phyloP scores from a whole-genome alignment of 2,113 vertebrate genomes.

The Centrocercus urophasianus region DNA sequence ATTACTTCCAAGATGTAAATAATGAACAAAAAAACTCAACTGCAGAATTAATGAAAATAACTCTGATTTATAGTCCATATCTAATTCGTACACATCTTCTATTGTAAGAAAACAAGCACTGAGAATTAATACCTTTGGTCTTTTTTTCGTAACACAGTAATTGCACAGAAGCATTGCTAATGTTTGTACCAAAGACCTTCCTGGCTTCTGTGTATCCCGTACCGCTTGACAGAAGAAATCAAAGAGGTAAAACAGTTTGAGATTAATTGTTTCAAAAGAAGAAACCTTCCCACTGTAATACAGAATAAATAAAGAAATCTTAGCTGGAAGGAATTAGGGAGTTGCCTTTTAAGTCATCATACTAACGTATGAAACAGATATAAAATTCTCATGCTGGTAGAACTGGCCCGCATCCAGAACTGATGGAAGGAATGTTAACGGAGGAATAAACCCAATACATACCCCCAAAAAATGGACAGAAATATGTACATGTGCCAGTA shows the following conservation, averaged over 20 bases:
- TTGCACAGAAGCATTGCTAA: neutral
- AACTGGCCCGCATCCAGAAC: neutral
- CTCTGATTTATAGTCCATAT: slow-evolving; percentile 41
- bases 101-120: neutral
- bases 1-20: slow-evolving; percentile 41
- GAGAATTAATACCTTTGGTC: neutral
- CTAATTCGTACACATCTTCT: neutral
- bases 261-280: neutral
- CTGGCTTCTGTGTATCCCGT: neutral
- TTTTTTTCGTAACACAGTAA: neutral
- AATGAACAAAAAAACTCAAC: slow-evolving; percentile 44
- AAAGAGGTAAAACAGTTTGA: neutral
- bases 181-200: neutral
- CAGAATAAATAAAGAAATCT: neutral
- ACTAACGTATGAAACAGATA: neutral
- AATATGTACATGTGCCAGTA: neutral
- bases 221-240: neutral
- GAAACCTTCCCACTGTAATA: neutral
- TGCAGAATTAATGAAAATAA: slow-evolving; percentile 43
- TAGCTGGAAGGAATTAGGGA: slow-evolving; percentile 37
- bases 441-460: neutral
- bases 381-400: neutral
- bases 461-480: neutral
- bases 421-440: neutral
- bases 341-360: neutral